phyloP scores from a whole-genome alignment of 1,140 invertebrate species.

The Leptopilina clavipes region DNA sequence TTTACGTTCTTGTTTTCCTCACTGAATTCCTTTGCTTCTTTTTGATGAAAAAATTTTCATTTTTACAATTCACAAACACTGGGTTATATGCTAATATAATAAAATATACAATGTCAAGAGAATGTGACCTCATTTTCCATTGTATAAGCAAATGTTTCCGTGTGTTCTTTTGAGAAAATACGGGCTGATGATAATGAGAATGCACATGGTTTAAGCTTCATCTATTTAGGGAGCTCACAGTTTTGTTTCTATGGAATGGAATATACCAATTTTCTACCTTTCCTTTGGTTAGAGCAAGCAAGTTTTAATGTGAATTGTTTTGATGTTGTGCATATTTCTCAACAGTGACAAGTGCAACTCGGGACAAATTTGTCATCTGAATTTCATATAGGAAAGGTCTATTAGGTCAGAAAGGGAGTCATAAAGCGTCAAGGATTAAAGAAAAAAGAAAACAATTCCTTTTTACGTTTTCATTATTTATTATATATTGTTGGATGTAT shows the following conservation, averaged over 20 bases:
- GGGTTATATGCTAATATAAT: not conserved
- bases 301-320: constrained; percentile 19
- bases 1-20: not conserved
- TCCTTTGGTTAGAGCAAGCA: not conserved
- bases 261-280: too few species aligned
- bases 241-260: not conserved
- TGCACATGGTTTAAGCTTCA: not conserved
- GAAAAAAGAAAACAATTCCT: too few species aligned
- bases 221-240: not conserved
- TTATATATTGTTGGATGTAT: too few species aligned
- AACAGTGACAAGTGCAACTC: not conserved
- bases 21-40: not conserved
- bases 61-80: not conserved
- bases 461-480: too few species aligned
- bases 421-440: too few species aligned
- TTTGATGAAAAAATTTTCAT: not conserved
- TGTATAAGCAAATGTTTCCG: not conserved
- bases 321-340: constrained; percentile 15
- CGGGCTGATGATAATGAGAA: not conserved
- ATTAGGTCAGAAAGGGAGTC: constrained; percentile 29
- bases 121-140: not conserved
- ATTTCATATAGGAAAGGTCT: constrained; percentile 32
- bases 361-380: constrained; percentile 34
- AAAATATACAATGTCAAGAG: not conserved
- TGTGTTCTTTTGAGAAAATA: not conserved